Evolutionary conservation across 2,113 vertebrate species (phyloP).

Genomic region (Cottus gobio): DNA sequence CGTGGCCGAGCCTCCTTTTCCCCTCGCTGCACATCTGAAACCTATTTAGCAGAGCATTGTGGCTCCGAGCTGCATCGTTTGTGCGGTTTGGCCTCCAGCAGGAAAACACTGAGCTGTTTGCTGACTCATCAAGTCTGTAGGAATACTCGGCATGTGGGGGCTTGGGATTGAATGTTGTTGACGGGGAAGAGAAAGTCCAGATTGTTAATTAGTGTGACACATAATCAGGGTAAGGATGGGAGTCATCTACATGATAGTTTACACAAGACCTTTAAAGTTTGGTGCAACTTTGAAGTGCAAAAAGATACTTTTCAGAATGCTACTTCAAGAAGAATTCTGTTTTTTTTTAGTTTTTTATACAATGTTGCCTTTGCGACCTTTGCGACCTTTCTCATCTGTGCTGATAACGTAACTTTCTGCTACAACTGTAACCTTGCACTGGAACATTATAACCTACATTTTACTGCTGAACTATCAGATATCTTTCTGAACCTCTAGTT

Average conservation of each 20-base stretch:
- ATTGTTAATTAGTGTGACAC: neutral
- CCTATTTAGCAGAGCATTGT: constrained; percentile 9
- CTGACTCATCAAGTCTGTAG: neutral
- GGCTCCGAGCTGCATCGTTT: constrained; percentile 23
- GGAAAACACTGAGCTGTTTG: constrained; percentile 3
- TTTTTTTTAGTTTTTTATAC: too few species aligned
- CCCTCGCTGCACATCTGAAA: constrained; percentile 55
- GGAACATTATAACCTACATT: too few species aligned
- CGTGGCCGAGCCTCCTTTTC: neutral
- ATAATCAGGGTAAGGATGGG: neutral
- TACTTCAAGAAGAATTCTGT: too few species aligned
- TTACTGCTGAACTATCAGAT: too few species aligned
- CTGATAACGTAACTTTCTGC: too few species aligned
- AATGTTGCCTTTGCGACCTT: neutral
- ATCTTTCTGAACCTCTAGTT: too few species aligned
- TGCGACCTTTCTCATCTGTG: too few species aligned
- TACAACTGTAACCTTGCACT: neutral
- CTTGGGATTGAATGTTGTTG: constrained; percentile 14
- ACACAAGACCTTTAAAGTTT: neutral
- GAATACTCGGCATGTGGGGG: neutral
- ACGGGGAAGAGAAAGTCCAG: neutral
- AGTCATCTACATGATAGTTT: neutral
- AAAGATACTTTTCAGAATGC: neutral
- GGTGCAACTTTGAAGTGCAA: neutral
- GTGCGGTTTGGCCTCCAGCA: constrained; percentile 13